Evolutionary conservation across 2,888 invertebrate species (phyloP).

Genomic region (Drymonia ruficornis): DNA sequence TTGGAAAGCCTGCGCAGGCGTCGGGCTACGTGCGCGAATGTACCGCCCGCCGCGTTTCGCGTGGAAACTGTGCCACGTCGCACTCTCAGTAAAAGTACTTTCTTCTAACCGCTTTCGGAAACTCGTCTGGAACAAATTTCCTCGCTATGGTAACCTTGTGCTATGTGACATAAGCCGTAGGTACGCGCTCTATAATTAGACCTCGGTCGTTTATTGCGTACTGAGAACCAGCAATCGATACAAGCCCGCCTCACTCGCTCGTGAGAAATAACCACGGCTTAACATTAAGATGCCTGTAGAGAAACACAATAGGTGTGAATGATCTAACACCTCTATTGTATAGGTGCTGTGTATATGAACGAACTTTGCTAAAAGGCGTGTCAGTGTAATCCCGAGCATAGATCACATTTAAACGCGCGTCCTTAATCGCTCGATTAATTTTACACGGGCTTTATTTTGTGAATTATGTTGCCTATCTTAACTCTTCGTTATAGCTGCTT

Average conservation of each 20-base stretch:
- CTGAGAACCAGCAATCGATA: constrained; percentile 64
- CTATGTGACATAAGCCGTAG: constrained; percentile 74
- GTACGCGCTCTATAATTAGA: constrained; percentile 71
- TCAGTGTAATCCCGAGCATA: constrained; percentile 1
- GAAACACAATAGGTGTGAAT: constrained; percentile 28
- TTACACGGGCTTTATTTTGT: not conserved
- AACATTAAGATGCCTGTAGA: constrained; percentile 20
- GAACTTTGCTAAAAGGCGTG: not conserved
- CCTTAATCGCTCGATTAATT: not conserved
- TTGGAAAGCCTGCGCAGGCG: constrained; percentile 67
- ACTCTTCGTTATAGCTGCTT: no score
- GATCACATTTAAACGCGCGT: not conserved
- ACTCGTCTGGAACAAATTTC: constrained; percentile 76
- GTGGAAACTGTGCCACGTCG: constrained; percentile 81
- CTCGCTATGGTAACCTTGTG: constrained; percentile 75
- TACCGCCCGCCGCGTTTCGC: constrained; percentile 46
- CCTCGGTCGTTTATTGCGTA: constrained; percentile 57
- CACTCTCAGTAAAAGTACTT: constrained; percentile 82
- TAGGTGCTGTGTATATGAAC: constrained; percentile 11
- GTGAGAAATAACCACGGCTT: constrained; percentile 43
- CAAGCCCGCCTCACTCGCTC: constrained; percentile 38
- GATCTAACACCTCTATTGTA: constrained; percentile 21
- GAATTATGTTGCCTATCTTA: no score
- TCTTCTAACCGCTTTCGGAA: constrained; percentile 82
- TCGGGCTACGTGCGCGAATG: constrained; percentile 35